Evolutionary conservation across 2,888 invertebrate genomes (phyloP), one percentile per base, ranked within the genome.

Genomic region (Tenthredo amoena): DNA sequence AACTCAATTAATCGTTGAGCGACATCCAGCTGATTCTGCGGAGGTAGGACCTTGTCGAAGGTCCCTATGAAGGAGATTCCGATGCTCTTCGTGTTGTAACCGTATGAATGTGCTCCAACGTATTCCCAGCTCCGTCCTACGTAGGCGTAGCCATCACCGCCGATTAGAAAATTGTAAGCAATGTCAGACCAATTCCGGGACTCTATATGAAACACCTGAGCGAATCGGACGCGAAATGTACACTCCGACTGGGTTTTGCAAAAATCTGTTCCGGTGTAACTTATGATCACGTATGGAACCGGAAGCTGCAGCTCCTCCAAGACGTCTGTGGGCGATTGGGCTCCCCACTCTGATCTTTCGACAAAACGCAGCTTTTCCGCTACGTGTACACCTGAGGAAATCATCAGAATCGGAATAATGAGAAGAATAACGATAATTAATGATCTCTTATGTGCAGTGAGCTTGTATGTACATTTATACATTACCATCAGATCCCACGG

Each of bases 111-210:
- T 0, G 97, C 96, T 0, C 97, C 97, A 71, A 95, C 94, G 86
- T 93, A 92, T 87, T 96, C 95, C 97, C 97, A 98, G 0, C 97
- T 96, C 5, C 97, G 95, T 0, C 96, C 97, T 87, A 95, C 95
- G 91, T 97, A 97, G 0, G 96, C 96, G 10, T 95, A 94, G 0
- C 97, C 97, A 90, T 97, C 97, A 5, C 97, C 97, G 0, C 97
- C 97, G 2, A 98, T 95, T 2, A 98, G 93, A 89, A 97, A 98
- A 91, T 97, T 98, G 91, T 97, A 97, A 0, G 94, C 96, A 40
- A 97, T 97, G 90, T 97, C 97, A 86, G 94, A 94, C 95, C 96
- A 96, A 0, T 94, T 92, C 85, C 92, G 93, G 31, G 95, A 95
- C 88, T 96, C 96, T 55, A 97, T 96, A 91, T 97, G 97, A 82